Conservation (phyloP, 2,113 vertebrate genomes). For the Carollia perspicillata region DNA sequence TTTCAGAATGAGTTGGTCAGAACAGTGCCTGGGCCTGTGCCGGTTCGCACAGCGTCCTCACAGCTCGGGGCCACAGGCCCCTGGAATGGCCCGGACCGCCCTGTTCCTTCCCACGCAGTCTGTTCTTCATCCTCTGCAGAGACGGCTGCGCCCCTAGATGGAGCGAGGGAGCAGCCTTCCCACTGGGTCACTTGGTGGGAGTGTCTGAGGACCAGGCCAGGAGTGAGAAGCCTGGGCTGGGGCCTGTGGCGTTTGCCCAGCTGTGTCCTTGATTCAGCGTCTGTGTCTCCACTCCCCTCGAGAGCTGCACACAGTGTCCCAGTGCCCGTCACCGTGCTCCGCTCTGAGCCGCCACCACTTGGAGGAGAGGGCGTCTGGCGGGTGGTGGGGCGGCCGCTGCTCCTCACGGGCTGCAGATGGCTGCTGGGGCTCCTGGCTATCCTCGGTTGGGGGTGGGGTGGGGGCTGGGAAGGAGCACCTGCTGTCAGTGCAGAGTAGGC, state of each 20-base stretch:
- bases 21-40: neutral
- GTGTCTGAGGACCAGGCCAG: neutral
- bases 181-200: no score
- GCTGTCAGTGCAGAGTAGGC: neutral
- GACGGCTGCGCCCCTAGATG: no score
- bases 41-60: accelerated
- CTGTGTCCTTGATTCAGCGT: neutral
- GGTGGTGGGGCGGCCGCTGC: no score
- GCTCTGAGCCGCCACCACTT: neutral
- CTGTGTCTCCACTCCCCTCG: accelerated
- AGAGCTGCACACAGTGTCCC: accelerated
- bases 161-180: no score
- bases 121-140: neutral
- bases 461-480: accelerated
- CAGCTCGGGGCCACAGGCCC: accelerated
- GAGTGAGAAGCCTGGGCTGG: accelerated
- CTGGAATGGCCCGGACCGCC: accelerated
- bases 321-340: neutral
- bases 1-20: neutral
- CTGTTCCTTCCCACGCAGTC: no score
- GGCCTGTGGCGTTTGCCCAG: neutral
- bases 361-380: neutral
- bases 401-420: neutral
- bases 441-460: neutral
- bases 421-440: neutral